A percentile compares a stretch with the other conserved stretches of the same genome.
phyloP scores from a whole-genome alignment of 2,113 vertebrate genomes.

The Scopus umbretta region DNA sequence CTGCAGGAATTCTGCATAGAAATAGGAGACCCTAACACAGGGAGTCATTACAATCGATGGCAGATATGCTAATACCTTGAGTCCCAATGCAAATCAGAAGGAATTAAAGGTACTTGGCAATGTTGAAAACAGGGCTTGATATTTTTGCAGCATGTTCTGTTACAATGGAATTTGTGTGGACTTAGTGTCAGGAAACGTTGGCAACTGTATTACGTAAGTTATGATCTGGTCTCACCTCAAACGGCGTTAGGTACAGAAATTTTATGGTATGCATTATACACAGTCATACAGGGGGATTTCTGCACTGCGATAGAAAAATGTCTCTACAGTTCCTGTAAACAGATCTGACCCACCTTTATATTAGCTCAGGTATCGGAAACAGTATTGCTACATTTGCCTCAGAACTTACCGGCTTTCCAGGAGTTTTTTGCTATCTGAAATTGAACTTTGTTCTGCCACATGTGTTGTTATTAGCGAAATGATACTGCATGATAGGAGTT shows the following conservation, averaged over 20 bases:
- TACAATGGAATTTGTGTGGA: background rate
- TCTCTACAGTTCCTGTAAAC: background rate
- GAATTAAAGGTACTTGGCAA: background rate
- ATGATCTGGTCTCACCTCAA: background rate
- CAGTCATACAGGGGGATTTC: background rate
- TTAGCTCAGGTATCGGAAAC: background rate
- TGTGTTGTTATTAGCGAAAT: background rate
- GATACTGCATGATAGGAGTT: background rate
- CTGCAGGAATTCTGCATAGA: background rate
- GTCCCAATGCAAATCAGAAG: background rate
- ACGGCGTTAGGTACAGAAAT: background rate
- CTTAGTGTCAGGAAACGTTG: background rate
- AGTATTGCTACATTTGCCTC: background rate
- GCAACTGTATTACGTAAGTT: background rate
- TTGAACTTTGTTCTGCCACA: background rate
- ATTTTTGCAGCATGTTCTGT: background rate
- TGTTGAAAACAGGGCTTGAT: background rate
- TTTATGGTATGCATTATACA: fast-evolving
- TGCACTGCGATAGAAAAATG: background rate
- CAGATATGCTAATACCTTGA: background rate
- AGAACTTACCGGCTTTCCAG: background rate
- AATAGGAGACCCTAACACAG: background rate
- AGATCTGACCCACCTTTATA: background rate
- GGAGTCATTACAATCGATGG: background rate
- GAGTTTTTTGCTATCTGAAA: background rate